These are phyloP conservation scores for Pogonognathellus flavescens DNA, from an alignment of 1,140 invertebrate species.

Conservation along the genomic window DNA sequence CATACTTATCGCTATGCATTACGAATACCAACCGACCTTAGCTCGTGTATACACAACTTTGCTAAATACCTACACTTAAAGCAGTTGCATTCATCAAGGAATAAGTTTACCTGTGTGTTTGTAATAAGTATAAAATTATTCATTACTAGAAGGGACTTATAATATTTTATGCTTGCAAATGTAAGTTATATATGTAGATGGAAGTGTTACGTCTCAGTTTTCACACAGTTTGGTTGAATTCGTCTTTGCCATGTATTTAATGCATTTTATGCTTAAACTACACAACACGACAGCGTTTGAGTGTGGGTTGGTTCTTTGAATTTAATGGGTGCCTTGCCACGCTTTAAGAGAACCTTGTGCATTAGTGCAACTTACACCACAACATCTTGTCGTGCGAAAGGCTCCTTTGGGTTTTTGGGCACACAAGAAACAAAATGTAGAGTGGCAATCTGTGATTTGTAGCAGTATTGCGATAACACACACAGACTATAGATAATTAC, in stretches of 20 bases:
- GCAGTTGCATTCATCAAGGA: background rate
- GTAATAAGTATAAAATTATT: background rate
- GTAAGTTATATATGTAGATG: no score
- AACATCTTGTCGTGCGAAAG: slow-evolving; percentile 19
- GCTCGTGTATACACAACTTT: slow-evolving; percentile 10
- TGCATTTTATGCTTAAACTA: slow-evolving; percentile 25
- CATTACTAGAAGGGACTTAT: background rate
- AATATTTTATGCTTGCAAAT: no score
- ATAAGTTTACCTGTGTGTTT: background rate
- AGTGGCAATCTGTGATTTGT: slow-evolving; percentile 7
- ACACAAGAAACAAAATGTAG: background rate
- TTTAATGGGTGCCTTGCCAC: slow-evolving; percentile 38
- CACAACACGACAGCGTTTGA: background rate
- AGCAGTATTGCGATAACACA: background rate
- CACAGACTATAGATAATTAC: background rate
- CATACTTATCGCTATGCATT: background rate
- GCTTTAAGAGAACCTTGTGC: slow-evolving; percentile 38
- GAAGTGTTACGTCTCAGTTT: background rate
- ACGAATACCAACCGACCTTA: background rate
- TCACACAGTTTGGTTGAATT: slow-evolving; percentile 9
- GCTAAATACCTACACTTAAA: background rate
- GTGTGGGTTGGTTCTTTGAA: background rate
- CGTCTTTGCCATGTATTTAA: background rate
- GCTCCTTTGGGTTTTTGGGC: slow-evolving; percentile 9
- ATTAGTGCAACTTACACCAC: slow-evolving; percentile 9